These are phyloP conservation scores for Pseudolaguvia tuberculata DNA, from an alignment of 2,113 vertebrate species.

Conservation along the genomic window DNA sequence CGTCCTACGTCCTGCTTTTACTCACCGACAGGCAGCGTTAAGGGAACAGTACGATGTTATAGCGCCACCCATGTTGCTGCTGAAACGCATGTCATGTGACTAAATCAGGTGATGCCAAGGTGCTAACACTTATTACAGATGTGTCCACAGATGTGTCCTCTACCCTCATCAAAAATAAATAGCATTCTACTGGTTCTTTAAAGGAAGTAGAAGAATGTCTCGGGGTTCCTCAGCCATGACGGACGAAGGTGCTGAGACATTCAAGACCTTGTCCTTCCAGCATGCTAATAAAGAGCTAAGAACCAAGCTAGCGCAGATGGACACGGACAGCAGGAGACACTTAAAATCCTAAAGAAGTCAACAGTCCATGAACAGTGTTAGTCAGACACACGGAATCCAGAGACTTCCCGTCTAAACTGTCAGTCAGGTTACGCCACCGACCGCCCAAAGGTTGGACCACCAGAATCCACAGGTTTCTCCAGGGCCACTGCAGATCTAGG, in stretches of 20 bases:
- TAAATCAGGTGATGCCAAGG: neutral
- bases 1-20: slow-evolving; percentile 33
- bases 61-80: neutral
- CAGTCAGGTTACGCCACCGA: too few species aligned
- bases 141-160: slow-evolving; percentile 66
- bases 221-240: too few species aligned
- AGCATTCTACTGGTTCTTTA: slow-evolving; percentile 58
- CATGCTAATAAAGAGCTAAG: slow-evolving; percentile 68
- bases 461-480: too few species aligned
- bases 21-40: neutral
- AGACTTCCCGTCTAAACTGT: too few species aligned
- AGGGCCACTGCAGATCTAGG: too few species aligned
- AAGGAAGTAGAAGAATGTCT: slow-evolving; percentile 52
- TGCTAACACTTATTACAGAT: slow-evolving; percentile 50
- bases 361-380: slow-evolving; percentile 56
- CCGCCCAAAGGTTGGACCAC: too few species aligned
- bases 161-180: slow-evolving; percentile 71
- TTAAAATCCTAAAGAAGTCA: slow-evolving; percentile 56
- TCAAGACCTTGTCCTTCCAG: slow-evolving; percentile 16
- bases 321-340: slow-evolving; percentile 57
- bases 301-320: slow-evolving; percentile 62
- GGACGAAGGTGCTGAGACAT: too few species aligned
- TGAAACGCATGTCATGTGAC: neutral
- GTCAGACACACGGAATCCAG: slow-evolving; percentile 20
- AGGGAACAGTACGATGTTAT: neutral